Percentiles rank a stretch among this genome's conserved stretches.
phyloP scores from a whole-genome alignment of 2,113 vertebrate genomes.

The Aviceda subcristata region DNA sequence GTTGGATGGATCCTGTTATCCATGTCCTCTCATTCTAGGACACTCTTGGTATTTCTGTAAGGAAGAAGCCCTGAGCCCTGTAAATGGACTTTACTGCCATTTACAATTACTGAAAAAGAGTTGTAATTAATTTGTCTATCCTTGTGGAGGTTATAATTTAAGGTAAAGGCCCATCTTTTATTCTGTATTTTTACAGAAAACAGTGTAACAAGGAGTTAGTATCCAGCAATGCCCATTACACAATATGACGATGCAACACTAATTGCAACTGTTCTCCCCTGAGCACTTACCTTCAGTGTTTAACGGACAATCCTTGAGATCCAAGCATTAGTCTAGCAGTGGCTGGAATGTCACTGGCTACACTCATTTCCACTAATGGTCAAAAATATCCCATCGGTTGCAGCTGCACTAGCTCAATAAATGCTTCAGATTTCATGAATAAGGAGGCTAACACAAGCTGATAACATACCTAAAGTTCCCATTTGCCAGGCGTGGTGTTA shows the following conservation, averaged over 20 bases:
- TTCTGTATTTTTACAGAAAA: neutral
- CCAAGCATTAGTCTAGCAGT: neutral
- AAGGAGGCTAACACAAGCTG: no score
- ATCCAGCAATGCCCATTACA: neutral
- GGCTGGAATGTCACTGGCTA: neutral
- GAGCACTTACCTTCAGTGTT: neutral
- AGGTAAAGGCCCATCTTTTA: neutral
- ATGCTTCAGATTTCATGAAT: neutral
- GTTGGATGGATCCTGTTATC: neutral
- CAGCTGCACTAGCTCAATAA: neutral
- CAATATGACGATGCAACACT: neutral
- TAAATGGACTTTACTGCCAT: neutral
- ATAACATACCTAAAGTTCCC: neutral
- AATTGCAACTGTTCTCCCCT: neutral
- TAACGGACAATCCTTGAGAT: neutral
- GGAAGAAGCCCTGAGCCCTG: neutral
- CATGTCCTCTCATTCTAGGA: neutral
- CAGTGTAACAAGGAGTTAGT: neutral
- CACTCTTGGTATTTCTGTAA: neutral
- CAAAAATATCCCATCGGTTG: neutral
- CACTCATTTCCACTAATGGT: neutral
- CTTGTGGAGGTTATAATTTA: neutral
- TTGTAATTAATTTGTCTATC: neutral
- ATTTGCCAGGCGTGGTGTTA: neutral
- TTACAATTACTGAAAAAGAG: neutral